These are phyloP conservation scores for Callimorpha dominula DNA, from an alignment of 2,888 invertebrate species.

Conservation along the genomic window DNA sequence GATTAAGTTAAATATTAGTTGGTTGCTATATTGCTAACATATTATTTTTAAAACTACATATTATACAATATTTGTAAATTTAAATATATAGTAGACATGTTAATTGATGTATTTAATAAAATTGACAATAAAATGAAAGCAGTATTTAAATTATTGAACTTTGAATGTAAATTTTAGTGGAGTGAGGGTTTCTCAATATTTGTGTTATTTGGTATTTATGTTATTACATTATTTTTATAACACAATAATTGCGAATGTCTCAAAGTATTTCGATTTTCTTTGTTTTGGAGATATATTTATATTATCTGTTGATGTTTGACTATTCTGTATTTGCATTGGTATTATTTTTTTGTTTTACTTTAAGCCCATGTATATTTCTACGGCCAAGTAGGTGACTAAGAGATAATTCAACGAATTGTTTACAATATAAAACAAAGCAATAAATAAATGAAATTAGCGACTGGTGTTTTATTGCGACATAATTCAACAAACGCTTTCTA, in stretches of 20 bases:
- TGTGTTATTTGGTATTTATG: slow-evolving; percentile 41
- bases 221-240: slow-evolving; percentile 48
- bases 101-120: slow-evolving; percentile 73
- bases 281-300: slow-evolving; percentile 78
- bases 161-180: slow-evolving; percentile 45
- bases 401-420: slow-evolving; percentile 82
- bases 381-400: slow-evolving; percentile 68
- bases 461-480: slow-evolving; percentile 57
- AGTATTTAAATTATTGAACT: slow-evolving; percentile 82
- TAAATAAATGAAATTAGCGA: slow-evolving; percentile 68
- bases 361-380: slow-evolving; percentile 71
- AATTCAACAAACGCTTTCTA: neutral
- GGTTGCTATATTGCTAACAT: slow-evolving; percentile 57
- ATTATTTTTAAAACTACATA: slow-evolving; percentile 48
- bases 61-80: slow-evolving; percentile 42
- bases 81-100: slow-evolving; percentile 49
- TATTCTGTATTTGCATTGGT: slow-evolving; percentile 80
- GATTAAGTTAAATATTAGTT: slow-evolving; percentile 55
- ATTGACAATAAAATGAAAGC: slow-evolving; percentile 84
- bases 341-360: slow-evolving; percentile 78
- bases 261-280: slow-evolving; percentile 60
- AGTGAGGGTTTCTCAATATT: slow-evolving; percentile 39
- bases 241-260: slow-evolving; percentile 35
- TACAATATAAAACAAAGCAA: slow-evolving; percentile 81
- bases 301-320: slow-evolving; percentile 82